Evolutionary conservation across 2,113 vertebrate genomes (phyloP).

Genomic region (Xenus cinereus): DNA sequence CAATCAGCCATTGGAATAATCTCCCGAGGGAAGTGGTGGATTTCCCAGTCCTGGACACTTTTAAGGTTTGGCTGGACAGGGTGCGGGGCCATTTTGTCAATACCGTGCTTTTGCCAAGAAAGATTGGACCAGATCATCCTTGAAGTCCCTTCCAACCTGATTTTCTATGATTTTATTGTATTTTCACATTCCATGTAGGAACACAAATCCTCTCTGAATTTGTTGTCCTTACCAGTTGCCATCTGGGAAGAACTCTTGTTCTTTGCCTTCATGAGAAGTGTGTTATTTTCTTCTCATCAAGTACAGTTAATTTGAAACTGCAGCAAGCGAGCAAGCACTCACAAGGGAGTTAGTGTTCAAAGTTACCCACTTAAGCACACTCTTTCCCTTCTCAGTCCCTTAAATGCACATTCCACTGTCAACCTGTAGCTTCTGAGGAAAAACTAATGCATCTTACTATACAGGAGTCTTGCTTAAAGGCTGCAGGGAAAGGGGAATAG

Average conservation of each 20-base stretch:
- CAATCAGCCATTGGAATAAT: neutral
- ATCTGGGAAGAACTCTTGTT: neutral
- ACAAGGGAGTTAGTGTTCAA: neutral
- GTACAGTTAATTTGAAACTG: neutral
- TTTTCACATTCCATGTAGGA: neutral
- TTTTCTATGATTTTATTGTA: neutral
- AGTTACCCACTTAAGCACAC: neutral
- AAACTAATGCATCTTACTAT: neutral
- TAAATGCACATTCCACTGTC: neutral
- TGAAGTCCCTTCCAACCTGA: neutral
- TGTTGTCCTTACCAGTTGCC: neutral
- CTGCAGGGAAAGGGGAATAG: neutral
- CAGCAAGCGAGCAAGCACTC: neutral
- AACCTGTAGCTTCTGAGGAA: neutral
- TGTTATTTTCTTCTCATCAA: neutral
- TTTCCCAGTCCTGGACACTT: neutral
- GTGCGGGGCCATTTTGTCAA: too few relatives aligned
- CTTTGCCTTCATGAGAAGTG: neutral
- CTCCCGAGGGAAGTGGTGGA: neutral
- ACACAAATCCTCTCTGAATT: neutral
- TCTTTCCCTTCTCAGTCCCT: neutral
- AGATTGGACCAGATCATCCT: neutral
- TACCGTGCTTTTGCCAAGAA: neutral
- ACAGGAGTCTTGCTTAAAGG: neutral
- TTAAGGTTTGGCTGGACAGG: neutral